A percentile compares a stretch with the other conserved stretches of the same genome.
phyloP scores from a whole-genome alignment of 1,140 invertebrate species.

The Cydia strobilella region DNA sequence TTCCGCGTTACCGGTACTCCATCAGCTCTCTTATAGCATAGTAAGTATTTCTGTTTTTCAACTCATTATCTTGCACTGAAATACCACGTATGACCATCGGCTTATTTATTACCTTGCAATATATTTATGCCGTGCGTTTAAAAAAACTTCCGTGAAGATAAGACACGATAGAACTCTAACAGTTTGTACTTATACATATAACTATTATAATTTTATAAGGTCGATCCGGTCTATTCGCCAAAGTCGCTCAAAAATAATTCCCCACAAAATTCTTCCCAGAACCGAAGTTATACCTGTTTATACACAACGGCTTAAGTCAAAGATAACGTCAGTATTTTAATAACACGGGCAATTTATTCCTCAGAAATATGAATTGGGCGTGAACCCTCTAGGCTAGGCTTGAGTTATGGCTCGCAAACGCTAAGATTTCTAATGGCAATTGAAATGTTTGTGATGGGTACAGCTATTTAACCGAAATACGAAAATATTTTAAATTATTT shows the following conservation, averaged over 20 bases:
- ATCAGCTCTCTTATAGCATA: too few relatives aligned
- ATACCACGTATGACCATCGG: too few relatives aligned
- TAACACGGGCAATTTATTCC: conserved; percentile 4
- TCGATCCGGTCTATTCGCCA: background rate
- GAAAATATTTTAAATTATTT: too few relatives aligned
- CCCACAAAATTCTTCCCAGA: background rate
- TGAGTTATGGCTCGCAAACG: conserved; percentile 12
- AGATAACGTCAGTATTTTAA: conserved; percentile 15
- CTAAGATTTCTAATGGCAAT: conserved; percentile 1
- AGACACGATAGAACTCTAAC: too few relatives aligned
- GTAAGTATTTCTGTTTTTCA: too few relatives aligned
- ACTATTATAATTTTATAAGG: background rate
- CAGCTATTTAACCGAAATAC: conserved; percentile 7
- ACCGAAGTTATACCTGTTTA: background rate
- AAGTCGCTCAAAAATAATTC: too few relatives aligned
- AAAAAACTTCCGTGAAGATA: too few relatives aligned
- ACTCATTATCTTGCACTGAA: too few relatives aligned
- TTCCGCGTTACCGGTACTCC: too few relatives aligned
- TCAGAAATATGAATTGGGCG: conserved; percentile 12
- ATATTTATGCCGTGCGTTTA: too few relatives aligned
- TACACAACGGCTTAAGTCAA: background rate
- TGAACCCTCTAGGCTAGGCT: conserved; percentile 1
- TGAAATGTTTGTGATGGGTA: conserved; percentile 11
- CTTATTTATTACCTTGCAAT: too few relatives aligned
- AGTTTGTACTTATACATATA: background rate